These are phyloP conservation scores for Myotis vivesi DNA, from an alignment of 2,797 vertebrate species.

Conservation along the genomic window DNA sequence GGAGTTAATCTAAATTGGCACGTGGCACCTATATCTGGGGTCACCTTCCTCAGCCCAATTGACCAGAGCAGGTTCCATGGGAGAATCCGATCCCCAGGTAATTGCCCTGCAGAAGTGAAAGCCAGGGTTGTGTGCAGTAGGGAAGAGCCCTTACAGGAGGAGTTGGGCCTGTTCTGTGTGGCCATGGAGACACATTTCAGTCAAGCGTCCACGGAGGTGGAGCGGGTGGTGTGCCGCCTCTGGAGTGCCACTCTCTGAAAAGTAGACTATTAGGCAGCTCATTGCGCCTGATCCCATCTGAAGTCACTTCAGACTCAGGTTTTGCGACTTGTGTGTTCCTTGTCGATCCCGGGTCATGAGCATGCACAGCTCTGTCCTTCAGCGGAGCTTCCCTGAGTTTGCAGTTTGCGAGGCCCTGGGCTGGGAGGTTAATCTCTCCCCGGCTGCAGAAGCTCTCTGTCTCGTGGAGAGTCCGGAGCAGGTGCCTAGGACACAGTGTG, in stretches of 20 bases:
- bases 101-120: not conserved
- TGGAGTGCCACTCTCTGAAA: not conserved
- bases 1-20: not conserved
- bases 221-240: not conserved
- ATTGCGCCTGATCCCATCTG: not conserved
- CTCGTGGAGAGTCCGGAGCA: not conserved
- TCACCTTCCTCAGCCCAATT: not conserved
- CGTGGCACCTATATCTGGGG: no score
- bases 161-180: not conserved
- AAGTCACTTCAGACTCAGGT: not conserved
- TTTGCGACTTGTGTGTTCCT: not conserved
- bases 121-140: not conserved
- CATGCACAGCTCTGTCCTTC: not conserved
- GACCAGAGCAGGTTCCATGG: not conserved
- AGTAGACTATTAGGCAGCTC: not conserved
- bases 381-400: not conserved
- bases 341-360: not conserved
- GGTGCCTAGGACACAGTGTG: not conserved
- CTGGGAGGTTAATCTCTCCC: not conserved
- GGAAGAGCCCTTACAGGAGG: not conserved
- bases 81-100: not conserved
- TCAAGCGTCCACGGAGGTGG: fast-evolving
- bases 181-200: not conserved
- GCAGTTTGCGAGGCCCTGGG: not conserved
- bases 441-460: not conserved